Evolutionary conservation across 2,113 vertebrate species (phyloP).

Genomic region (Nematolebias whitei): DNA sequence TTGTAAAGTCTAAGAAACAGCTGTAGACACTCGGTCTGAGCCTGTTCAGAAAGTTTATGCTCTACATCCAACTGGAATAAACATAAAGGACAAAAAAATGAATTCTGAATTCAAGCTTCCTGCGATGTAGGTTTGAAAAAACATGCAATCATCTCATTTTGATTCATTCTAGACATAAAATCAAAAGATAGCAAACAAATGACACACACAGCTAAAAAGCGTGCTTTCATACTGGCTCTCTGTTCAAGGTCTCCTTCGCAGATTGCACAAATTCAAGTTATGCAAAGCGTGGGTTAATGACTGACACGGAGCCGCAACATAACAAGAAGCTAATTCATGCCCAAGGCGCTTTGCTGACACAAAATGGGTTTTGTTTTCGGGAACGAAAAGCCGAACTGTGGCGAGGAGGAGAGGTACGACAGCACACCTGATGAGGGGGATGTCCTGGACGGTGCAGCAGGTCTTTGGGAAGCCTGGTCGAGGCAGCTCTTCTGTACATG

Average conservation of each 20-base stretch:
- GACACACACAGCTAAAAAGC: background rate
- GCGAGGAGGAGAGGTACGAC: background rate
- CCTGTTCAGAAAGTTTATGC: too few species aligned
- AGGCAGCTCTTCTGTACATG: conserved; percentile 84
- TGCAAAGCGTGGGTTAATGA: conserved; percentile 45
- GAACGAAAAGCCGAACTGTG: conserved; percentile 14
- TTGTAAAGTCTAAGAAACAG: too few species aligned
- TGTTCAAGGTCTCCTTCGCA: conserved; percentile 35
- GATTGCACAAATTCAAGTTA: conserved; percentile 44
- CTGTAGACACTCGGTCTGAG: too few species aligned
- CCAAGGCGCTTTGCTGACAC: conserved; percentile 22
- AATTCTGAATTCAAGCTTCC: too few species aligned
- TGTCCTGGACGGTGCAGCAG: conserved; percentile 90
- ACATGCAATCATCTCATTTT: background rate
- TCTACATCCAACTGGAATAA: too few species aligned
- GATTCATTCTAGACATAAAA: background rate
- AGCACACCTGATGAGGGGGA: conserved; percentile 89
- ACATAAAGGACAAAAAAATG: too few species aligned
- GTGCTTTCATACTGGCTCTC: conserved; percentile 21
- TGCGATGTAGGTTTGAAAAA: background rate
- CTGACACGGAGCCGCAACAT: conserved; percentile 12
- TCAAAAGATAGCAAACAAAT: background rate
- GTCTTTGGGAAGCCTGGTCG: conserved; percentile 89
- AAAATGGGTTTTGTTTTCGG: conserved; percentile 24
- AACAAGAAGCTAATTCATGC: conserved; percentile 48